A percentile compares a stretch with the other conserved stretches of the same genome.
Evolutionary conservation across 2,888 invertebrate species (phyloP).

Genomic region (Oligia strigilis): DNA sequence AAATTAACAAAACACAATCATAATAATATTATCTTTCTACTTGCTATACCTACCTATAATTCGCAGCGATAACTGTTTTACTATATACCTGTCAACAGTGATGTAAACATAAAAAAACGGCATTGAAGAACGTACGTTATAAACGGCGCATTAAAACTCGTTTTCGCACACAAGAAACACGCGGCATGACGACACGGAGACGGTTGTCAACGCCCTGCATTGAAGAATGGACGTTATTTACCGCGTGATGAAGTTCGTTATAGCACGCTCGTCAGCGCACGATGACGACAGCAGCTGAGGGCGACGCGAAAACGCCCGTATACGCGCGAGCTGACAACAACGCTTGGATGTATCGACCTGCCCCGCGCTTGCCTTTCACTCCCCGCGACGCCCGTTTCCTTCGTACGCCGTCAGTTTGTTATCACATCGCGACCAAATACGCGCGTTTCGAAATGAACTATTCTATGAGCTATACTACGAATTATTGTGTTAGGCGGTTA

Average conservation of each 20-base stretch:
- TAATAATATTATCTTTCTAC: neutral
- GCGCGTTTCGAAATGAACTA: conserved; percentile 31
- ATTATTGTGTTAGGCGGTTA: conserved; percentile 31
- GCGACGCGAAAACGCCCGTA: conserved; percentile 28
- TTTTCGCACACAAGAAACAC: conserved; percentile 8
- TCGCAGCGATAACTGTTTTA: neutral
- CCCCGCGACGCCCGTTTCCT: neutral
- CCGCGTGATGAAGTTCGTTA: fast-evolving
- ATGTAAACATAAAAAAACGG: neutral
- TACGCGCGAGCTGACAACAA: conserved; percentile 55
- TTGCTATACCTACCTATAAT: neutral
- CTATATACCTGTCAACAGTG: neutral
- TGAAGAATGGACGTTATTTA: conserved; percentile 1
- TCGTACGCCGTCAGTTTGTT: conserved; percentile 24
- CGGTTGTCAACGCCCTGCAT: neutral
- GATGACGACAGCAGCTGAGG: conserved; percentile 1
- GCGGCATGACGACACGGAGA: neutral
- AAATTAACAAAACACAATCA: neutral
- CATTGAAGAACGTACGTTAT: conserved; percentile 27
- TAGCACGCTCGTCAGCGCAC: neutral
- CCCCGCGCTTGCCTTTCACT: conserved; percentile 23
- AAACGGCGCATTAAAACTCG: fast-evolving
- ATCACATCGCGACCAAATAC: conserved; percentile 24
- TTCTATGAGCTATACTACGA: neutral
- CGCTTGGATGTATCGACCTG: conserved; percentile 35